Conservation (phyloP, 2,888 invertebrate species). For the Coremacera marginata region DNA sequence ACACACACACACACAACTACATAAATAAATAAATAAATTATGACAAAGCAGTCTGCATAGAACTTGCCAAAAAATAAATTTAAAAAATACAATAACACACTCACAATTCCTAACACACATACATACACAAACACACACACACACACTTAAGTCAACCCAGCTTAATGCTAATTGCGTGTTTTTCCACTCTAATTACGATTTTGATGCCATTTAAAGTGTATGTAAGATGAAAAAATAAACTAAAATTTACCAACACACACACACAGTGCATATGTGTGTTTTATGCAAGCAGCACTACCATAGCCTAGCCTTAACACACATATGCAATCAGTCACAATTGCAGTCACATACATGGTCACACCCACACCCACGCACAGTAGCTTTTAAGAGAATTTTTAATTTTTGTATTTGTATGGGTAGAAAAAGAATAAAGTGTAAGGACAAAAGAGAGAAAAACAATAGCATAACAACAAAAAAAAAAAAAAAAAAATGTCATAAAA, state of each 20-base stretch:
- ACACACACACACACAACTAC: not conserved
- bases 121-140: not conserved
- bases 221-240: not conserved
- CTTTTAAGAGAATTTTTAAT: no score
- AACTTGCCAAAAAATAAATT: constrained; percentile 5
- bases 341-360: no score
- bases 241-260: not conserved
- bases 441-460: no score
- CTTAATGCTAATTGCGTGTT: constrained; percentile 28
- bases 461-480: no score
- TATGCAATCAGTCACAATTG: no score
- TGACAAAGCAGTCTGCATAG: not conserved
- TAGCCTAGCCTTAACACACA: no score
- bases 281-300: no score
- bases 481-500: no score
- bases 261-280: no score
- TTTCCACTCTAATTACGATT: constrained; percentile 25
- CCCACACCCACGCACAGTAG: no score
- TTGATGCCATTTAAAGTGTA: constrained; percentile 28
- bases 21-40: not conserved
- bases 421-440: no score
- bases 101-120: not conserved
- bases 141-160: not conserved
- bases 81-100: not conserved
- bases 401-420: no score